phyloP scores from a whole-genome alignment of 2,797 vertebrate genomes.

The Agapornis canus region DNA sequence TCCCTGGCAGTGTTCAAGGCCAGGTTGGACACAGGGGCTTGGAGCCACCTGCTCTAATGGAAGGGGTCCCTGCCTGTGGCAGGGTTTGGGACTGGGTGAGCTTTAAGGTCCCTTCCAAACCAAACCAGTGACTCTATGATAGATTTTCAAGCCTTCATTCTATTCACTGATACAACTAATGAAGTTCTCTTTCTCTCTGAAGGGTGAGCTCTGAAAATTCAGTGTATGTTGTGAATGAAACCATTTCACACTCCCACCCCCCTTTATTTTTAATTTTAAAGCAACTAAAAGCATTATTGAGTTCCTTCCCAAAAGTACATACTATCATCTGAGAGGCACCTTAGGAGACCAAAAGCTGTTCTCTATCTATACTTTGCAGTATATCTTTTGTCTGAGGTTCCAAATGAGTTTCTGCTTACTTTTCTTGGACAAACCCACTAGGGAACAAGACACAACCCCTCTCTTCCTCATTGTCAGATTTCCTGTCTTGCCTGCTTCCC shows the following conservation, averaged over 20 bases:
- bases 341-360: neutral
- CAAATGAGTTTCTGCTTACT: neutral
- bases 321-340: neutral
- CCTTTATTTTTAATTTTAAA: neutral
- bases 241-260: neutral
- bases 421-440: neutral
- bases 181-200: neutral
- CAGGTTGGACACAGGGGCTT: neutral
- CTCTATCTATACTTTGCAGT: neutral
- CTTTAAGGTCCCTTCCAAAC: neutral
- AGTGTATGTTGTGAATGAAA: neutral
- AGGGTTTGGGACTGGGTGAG: neutral
- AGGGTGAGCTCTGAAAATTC: neutral
- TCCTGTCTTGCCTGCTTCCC: neutral
- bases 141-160: neutral
- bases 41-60: neutral
- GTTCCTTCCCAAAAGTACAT: rapidly evolving
- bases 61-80: neutral
- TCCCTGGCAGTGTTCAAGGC: neutral
- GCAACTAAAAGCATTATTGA: neutral
- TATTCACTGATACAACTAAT: neutral
- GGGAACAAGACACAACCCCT: neutral
- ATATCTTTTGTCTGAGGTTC: neutral
- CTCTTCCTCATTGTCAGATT: neutral
- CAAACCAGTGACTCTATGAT: neutral